phyloP scores from a whole-genome alignment of 2,888 invertebrate genomes.

The Tenthredo amoena region DNA sequence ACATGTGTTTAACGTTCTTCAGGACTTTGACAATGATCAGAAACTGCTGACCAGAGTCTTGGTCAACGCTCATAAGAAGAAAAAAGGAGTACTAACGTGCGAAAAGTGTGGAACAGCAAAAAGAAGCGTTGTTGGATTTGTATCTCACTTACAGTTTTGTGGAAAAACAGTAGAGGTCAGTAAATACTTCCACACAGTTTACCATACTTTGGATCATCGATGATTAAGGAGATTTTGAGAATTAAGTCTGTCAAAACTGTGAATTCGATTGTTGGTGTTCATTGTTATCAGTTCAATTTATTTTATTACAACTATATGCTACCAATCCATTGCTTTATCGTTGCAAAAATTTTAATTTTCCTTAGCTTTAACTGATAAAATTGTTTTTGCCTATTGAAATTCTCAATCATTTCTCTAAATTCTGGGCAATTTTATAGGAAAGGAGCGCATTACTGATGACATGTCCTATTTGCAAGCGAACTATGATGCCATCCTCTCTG shows the following conservation, averaged over 20 bases:
- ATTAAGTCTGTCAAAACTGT: neutral
- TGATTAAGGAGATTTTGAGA: neutral
- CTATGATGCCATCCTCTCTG: slow-evolving; percentile 81
- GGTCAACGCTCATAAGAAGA: slow-evolving; percentile 76
- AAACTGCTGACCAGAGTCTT: slow-evolving; percentile 78
- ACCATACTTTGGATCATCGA: neutral
- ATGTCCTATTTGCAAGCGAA: slow-evolving; percentile 81
- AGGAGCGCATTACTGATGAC: slow-evolving; percentile 76
- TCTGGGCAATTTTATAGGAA: slow-evolving; percentile 64
- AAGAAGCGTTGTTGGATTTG: slow-evolving; percentile 80
- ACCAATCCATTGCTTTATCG: too few relatives aligned
- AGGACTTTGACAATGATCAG: slow-evolving; percentile 80
- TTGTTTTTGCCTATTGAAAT: neutral
- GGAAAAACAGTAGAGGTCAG: slow-evolving; percentile 81
- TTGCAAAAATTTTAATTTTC: neutral
- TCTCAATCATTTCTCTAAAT: neutral
- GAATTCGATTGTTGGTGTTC: too few relatives aligned
- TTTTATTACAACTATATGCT: too few relatives aligned
- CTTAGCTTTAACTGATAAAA: neutral
- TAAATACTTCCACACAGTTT: slow-evolving; percentile 21
- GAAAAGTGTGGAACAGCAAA: slow-evolving; percentile 78
- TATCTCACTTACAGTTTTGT: slow-evolving; percentile 83
- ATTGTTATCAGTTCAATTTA: too few relatives aligned
- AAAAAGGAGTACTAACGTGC: slow-evolving; percentile 79
- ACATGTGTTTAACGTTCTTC: slow-evolving; percentile 56